Percentiles rank a stretch among this genome's conserved stretches.
Evolutionary conservation across 64 coral and sea anemone species (phyloP).

Genomic region (Porites lutea): DNA sequence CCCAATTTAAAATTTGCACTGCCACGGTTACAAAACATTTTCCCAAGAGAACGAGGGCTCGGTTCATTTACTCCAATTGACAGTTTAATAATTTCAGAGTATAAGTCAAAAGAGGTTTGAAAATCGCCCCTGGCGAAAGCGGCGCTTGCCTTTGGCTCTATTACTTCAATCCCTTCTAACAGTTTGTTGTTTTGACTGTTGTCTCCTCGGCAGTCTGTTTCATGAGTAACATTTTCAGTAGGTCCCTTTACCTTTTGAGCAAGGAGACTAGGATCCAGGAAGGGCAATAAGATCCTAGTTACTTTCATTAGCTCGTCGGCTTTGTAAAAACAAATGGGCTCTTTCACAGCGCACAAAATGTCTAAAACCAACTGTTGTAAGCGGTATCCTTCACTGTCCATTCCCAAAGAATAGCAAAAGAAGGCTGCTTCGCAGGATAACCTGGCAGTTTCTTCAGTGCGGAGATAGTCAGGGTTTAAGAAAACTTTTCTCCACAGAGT

Average conservation of each 20-base stretch:
- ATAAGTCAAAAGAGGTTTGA: background rate
- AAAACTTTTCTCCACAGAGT: background rate
- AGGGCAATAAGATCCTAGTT: no score
- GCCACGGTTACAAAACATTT: background rate
- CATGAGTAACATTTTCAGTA: no score
- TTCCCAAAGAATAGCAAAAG: constrained; percentile 12
- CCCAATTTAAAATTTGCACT: background rate
- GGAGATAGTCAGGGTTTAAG: background rate
- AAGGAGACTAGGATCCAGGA: no score
- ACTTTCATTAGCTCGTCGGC: background rate
- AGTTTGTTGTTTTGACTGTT: background rate
- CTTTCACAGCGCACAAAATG: background rate
- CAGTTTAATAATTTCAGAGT: background rate
- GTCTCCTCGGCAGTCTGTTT: background rate
- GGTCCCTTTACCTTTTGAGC: no score
- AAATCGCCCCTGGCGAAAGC: background rate
- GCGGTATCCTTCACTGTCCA: background rate
- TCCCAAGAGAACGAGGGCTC: background rate
- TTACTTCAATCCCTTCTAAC: background rate
- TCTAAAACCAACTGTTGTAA: background rate
- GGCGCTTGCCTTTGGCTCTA: background rate
- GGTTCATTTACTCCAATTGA: background rate
- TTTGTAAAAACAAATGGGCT: background rate
- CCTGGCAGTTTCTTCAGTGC: constrained; percentile 11
- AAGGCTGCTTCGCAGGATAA: constrained; percentile 24